Percentiles rank a stretch among this genome's conserved stretches.
Evolutionary conservation across 64 coral and sea anemone genomes (phyloP).

Genomic region (Dendronephthya gigantea): DNA sequence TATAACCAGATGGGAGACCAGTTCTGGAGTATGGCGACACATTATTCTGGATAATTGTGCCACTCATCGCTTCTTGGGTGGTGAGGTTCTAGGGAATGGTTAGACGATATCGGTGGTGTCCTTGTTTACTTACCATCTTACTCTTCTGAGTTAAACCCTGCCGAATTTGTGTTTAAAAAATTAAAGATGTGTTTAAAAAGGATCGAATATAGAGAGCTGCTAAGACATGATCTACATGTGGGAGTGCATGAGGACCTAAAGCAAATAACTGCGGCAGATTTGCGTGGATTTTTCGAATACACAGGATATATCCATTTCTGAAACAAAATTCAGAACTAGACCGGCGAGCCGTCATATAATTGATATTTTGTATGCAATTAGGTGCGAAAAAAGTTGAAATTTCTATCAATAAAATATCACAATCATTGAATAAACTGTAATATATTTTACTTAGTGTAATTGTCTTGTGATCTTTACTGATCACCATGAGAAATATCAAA

Average conservation of each 20-base stretch:
- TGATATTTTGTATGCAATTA: not conserved
- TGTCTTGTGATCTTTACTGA: no score
- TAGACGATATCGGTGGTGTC: constrained; percentile 7
- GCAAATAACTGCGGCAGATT: not conserved
- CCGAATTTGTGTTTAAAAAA: not conserved
- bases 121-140: constrained; percentile 22
- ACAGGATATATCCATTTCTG: not conserved
- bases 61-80: not conserved
- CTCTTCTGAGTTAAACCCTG: not conserved
- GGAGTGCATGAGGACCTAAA: not conserved
- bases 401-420: no score
- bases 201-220: not conserved
- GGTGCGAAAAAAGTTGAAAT: not conserved
- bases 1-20: not conserved
- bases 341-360: not conserved
- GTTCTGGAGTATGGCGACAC: not conserved
- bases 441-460: no score
- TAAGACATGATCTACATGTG: not conserved
- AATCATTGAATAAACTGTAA: no score
- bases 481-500: no score
- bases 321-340: not conserved
- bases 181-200: not conserved
- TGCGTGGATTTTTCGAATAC: not conserved
- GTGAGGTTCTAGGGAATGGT: not conserved
- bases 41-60: not conserved